Evolutionary conservation across 2,797 vertebrate genomes (phyloP), one percentile per base, ranked within the genome.

Genomic region (Lagodon rhomboides): DNA sequence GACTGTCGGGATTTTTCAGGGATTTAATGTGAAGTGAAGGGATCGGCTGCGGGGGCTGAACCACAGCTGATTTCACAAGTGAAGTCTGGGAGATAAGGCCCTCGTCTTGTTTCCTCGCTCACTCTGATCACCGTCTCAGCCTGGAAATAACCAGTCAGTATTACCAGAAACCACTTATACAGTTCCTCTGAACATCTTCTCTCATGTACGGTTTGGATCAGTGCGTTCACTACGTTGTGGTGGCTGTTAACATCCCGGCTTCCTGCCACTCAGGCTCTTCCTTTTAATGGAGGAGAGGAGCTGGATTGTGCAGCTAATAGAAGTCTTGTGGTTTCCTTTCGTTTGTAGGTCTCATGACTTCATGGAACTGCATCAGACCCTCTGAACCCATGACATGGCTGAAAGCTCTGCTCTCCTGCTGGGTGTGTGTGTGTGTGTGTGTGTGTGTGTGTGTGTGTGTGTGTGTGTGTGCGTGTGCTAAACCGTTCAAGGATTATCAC

Each of bases 251-350:
- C 69, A 54, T 83, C 56, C 56, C 22, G 62, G 38, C 71, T 75
- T 79, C 58, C 69, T 74, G 70, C 60, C 63, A 43, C 66, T 74
- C 49, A 27, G 13, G 53, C 49, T 17, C 67, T 38, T 72, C 49
- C 46, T 58, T 47, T 20, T 51, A 69, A 44, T 68, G 66, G 70
- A 85, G 55, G 60, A 86, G 79, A 90, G 51, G 62, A 75, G 75
- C 25, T 38, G 25, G 60, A 82, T 72, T 89, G 83, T 84, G 83
- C 46, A 65, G 82, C 85, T 92, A 93, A 94, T 90, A 73, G 77
- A 85, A 86, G 91, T 90, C 95, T 94, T 91, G 93, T 94, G 94
- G 84, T 92, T 90, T 91, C 25, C 10, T 11, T 54, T 55, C 47
- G 44, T 51, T 83, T 82, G 59, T 53, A 50, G 68, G 85, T 94